Evolutionary conservation across 64 coral and sea anemone genomes (phyloP).

Genomic region (Pocillopora damicornis): DNA sequence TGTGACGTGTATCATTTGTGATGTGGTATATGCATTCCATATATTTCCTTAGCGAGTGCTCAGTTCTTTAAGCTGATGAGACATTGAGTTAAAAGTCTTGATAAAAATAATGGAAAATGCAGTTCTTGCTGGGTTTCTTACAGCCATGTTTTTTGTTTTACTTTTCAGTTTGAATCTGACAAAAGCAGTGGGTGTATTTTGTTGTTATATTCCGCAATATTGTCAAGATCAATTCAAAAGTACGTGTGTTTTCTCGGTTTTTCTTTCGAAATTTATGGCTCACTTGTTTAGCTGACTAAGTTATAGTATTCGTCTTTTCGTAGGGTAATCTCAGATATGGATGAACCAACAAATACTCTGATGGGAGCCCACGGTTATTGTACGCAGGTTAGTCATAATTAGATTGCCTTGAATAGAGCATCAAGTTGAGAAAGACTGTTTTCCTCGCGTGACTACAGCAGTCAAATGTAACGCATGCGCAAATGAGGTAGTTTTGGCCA

Average conservation of each 20-base stretch:
- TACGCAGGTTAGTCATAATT: constrained; percentile 70
- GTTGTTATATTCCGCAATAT: constrained; percentile 81
- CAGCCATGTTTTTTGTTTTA: neutral
- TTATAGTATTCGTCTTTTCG: neutral
- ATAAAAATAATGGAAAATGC: too few species aligned
- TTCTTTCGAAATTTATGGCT: too few species aligned
- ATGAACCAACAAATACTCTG: constrained; percentile 67
- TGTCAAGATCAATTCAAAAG: constrained; percentile 80
- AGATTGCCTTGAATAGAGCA: neutral
- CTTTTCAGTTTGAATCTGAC: constrained; percentile 64
- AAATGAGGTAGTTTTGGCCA: too few species aligned
- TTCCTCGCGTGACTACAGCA: too few species aligned
- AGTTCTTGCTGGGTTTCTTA: too few species aligned
- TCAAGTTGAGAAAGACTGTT: too few species aligned
- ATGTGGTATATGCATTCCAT: too few species aligned
- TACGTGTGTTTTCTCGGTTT: neutral
- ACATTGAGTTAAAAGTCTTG: too few species aligned
- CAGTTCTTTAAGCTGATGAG: too few species aligned
- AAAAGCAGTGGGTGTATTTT: constrained; percentile 90
- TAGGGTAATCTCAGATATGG: constrained; percentile 87
- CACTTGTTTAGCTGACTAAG: neutral
- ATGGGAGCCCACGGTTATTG: constrained; percentile 98
- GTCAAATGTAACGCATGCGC: too few species aligned
- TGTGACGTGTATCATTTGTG: too few species aligned
- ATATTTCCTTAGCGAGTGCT: too few species aligned